These are phyloP conservation scores for Gymnodraco acuticeps DNA, from an alignment of 2,797 vertebrate genomes.

Conservation along the genomic window DNA sequence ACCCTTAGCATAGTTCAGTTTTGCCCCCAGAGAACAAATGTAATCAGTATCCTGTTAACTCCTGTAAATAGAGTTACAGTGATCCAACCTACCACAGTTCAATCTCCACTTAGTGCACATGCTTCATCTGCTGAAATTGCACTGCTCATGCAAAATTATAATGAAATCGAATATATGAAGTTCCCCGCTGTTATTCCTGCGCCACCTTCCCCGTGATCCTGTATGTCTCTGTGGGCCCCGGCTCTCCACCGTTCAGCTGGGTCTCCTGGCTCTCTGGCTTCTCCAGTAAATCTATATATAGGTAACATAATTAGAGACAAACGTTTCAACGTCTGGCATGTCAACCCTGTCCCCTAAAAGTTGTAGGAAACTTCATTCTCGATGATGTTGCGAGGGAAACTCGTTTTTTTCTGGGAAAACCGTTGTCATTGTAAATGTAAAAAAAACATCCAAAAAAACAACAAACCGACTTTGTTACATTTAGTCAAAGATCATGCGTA, in stretches of 20 bases:
- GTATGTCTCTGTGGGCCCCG: slow-evolving; percentile 44
- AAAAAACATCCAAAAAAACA: too few relatives aligned
- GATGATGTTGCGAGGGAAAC: too few relatives aligned
- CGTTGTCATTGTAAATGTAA: too few relatives aligned
- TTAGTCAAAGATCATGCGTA: too few relatives aligned
- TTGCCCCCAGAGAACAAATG: background rate
- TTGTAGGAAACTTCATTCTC: too few relatives aligned
- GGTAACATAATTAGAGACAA: slow-evolving; percentile 3
- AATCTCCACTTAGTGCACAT: too few relatives aligned
- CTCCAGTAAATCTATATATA: slow-evolving; percentile 39
- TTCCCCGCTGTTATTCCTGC: slow-evolving; percentile 31
- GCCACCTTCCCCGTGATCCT: slow-evolving; percentile 54
- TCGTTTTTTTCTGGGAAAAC: too few relatives aligned
- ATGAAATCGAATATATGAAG: background rate
- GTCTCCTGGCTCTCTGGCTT: slow-evolving; percentile 36
- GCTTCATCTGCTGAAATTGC: background rate
- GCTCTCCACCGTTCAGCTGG: slow-evolving; percentile 19
- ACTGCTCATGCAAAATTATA: background rate
- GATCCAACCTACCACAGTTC: background rate
- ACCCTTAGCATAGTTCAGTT: too few relatives aligned
- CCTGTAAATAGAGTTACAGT: background rate
- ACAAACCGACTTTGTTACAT: too few relatives aligned
- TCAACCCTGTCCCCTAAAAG: too few relatives aligned
- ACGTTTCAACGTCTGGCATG: background rate
- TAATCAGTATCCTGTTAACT: background rate